Percentiles rank a stretch among this genome's conserved stretches.
Conservation (phyloP, 2,113 vertebrate genomes). For the Pseudonaja textilis region DNA sequence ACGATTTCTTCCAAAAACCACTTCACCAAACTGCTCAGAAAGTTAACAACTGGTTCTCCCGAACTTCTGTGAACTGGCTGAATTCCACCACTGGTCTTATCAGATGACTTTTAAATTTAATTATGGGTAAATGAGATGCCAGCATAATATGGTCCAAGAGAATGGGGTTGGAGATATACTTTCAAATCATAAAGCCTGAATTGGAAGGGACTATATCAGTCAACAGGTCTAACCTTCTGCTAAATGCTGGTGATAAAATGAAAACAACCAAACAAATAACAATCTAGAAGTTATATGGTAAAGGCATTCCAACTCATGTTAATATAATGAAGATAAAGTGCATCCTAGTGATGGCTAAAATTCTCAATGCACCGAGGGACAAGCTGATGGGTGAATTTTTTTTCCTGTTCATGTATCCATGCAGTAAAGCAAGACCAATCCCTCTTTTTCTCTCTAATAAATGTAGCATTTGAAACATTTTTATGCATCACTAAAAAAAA, state of each 20-base stretch:
- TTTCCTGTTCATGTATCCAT: not conserved
- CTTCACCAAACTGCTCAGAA: too few relatives aligned
- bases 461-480: not conserved
- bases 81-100: not conserved
- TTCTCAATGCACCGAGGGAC: not conserved
- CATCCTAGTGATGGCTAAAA: not conserved
- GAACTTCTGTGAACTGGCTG: too few relatives aligned
- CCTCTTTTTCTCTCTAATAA: not conserved
- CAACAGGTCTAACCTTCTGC: not conserved
- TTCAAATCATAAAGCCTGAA: not conserved
- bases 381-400: not conserved
- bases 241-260: not conserved
- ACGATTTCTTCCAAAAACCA: too few relatives aligned
- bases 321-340: not conserved
- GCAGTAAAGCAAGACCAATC: not conserved
- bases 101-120: not conserved
- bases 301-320: not conserved
- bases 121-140: not conserved
- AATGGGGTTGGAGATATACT: not conserved
- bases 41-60: too few relatives aligned
- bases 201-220: not conserved
- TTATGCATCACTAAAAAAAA: not conserved
- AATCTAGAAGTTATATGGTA: not conserved
- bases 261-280: not conserved
- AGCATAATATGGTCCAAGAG: not conserved